A percentile compares a stretch with the other conserved stretches of the same genome.
Conservation (phyloP, 1,140 invertebrate species). For the Drosophila gunungcola region DNA sequence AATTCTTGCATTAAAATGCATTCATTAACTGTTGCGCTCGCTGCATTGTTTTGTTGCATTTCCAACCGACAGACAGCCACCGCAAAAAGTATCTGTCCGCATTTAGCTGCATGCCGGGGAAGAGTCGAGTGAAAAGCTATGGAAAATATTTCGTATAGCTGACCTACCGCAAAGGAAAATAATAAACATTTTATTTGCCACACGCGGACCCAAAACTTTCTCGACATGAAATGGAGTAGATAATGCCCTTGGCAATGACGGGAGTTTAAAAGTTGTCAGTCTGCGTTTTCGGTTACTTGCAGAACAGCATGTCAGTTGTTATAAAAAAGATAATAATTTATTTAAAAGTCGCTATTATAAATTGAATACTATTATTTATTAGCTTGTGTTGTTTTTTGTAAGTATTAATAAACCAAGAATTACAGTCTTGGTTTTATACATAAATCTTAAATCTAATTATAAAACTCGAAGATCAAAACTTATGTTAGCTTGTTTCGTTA, state of each 20-base stretch:
- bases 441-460: background rate
- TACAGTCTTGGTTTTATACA: background rate
- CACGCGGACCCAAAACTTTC: conserved; percentile 50
- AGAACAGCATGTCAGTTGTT: too few species aligned
- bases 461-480: too few species aligned
- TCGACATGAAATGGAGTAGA: conserved; percentile 26
- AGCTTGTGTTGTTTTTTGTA: background rate
- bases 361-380: background rate
- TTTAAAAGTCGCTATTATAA: background rate
- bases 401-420: background rate
- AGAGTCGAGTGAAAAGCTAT: conserved; percentile 22
- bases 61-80: conserved; percentile 42
- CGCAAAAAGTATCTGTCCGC: conserved; percentile 31
- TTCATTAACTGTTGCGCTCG: conserved; percentile 66
- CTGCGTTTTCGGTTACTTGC: background rate
- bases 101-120: background rate
- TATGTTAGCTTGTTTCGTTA: too few species aligned
- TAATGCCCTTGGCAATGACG: conserved; percentile 11
- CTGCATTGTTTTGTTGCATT: conserved; percentile 21
- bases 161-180: conserved; percentile 55
- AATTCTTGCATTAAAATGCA: conserved; percentile 81
- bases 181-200: conserved; percentile 21
- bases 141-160: conserved; percentile 65
- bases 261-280: background rate
- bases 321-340: background rate